phyloP scores from a whole-genome alignment of 2,797 vertebrate genomes.

The Philypnodon macrostomus region DNA sequence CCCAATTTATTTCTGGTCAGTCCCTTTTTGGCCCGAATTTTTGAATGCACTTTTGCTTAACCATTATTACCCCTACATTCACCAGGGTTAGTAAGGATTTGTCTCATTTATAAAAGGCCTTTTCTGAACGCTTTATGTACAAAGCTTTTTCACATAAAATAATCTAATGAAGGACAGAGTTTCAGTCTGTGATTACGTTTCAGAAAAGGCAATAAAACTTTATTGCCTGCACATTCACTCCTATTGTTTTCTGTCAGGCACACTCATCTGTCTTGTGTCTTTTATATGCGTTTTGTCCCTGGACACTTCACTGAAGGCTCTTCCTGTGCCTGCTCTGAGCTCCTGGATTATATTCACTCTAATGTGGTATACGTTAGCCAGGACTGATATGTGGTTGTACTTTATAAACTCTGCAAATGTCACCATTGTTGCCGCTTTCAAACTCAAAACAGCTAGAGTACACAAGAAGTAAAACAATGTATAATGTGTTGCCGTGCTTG shows the following conservation, averaged over 20 bases:
- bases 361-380: no score
- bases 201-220: conserved; percentile 62
- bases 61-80: no score
- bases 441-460: no score
- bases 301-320: conserved; percentile 28
- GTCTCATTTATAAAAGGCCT: no score
- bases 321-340: conserved; percentile 24
- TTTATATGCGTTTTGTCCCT: conserved; percentile 18
- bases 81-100: no score
- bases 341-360: no score
- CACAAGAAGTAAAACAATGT: no score
- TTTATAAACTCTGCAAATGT: conserved; percentile 1
- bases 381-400: conserved; percentile 31
- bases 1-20: no score
- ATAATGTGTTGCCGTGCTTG: not conserved
- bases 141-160: conserved; percentile 29
- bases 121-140: no score
- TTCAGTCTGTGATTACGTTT: conserved; percentile 42
- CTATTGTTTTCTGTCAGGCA: conserved; percentile 44
- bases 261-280: conserved; percentile 33
- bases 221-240: conserved; percentile 50
- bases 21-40: no score
- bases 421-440: not conserved
- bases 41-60: no score
- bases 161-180: conserved; percentile 42